These are phyloP conservation scores for Brachypterus glaber DNA, from an alignment of 2,888 invertebrate genomes.

Conservation along the genomic window DNA sequence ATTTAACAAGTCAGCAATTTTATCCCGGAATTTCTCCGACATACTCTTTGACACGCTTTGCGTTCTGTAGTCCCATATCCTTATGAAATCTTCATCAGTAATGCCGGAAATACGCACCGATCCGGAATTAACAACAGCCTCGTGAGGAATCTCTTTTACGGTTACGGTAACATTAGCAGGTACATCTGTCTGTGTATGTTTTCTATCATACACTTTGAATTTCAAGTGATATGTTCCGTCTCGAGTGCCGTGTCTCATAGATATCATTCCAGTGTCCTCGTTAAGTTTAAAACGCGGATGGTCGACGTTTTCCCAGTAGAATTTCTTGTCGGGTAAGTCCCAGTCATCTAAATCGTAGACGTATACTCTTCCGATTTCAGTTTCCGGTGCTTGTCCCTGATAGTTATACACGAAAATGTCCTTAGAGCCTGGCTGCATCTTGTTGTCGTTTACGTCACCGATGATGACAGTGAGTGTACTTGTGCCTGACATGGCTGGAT, in stretches of 20 bases:
- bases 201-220: conserved; percentile 81
- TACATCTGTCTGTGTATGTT: conserved; percentile 90
- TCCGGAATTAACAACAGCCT: conserved; percentile 91
- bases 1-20: conserved; percentile 75
- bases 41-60: conserved; percentile 79
- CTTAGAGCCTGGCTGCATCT: conserved; percentile 96
- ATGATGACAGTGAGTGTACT: conserved; percentile 93
- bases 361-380: conserved; percentile 70
- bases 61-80: conserved; percentile 88
- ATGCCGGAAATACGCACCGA: conserved; percentile 88
- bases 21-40: conserved; percentile 79
- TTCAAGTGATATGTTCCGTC: conserved; percentile 76
- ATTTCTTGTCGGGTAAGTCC: conserved; percentile 96
- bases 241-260: conserved; percentile 86
- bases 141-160: conserved; percentile 89
- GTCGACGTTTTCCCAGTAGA: conserved; percentile 83
- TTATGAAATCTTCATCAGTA: conserved; percentile 92
- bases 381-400: conserved; percentile 44
- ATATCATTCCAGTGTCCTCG: conserved; percentile 89
- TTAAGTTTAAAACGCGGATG: conserved; percentile 78
- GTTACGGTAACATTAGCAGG: conserved; percentile 94
- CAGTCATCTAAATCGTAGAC: conserved; percentile 97
- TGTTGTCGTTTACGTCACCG: conserved; percentile 96
- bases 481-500: conserved; percentile 93
- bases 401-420: conserved; percentile 97